Evolutionary conservation across 2,113 vertebrate species (phyloP).

Genomic region (Pelusios castaneus): DNA sequence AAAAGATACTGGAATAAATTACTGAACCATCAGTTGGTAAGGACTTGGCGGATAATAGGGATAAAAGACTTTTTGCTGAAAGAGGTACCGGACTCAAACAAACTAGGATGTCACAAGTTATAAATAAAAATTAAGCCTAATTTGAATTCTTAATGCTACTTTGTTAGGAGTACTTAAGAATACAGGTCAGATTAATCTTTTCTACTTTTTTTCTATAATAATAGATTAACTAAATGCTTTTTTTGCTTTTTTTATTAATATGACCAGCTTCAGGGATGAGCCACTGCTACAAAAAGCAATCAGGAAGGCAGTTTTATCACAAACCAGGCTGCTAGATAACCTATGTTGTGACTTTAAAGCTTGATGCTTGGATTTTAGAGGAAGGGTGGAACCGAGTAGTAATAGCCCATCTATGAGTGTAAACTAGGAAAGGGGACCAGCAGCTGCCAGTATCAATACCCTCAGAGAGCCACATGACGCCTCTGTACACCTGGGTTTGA

Average conservation of each 20-base stretch:
- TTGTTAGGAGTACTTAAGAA: not conserved
- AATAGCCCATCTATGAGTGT: rapidly evolving
- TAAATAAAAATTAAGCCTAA: not conserved
- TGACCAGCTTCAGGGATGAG: not conserved
- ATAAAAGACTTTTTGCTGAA: not conserved
- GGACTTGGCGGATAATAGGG: no score
- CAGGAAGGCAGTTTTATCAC: not conserved
- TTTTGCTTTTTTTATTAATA: rapidly evolving
- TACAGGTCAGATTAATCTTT: rapidly evolving
- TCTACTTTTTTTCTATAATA: not conserved
- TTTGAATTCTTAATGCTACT: not conserved
- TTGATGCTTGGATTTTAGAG: not conserved
- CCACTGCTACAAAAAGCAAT: not conserved
- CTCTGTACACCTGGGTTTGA: rapidly evolving
- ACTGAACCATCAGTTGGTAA: no score
- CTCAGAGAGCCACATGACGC: not conserved
- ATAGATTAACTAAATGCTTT: not conserved
- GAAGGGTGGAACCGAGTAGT: rapidly evolving
- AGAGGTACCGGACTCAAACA: not conserved
- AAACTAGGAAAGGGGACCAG: rapidly evolving
- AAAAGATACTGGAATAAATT: no score
- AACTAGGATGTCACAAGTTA: not conserved
- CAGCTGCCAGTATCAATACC: not conserved
- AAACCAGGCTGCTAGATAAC: not conserved
- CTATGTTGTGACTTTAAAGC: not conserved